Percentiles rank a stretch among this genome's conserved stretches.
Evolutionary conservation across 1,140 invertebrate species (phyloP).

Genomic region (Platyscapa corneri): DNA sequence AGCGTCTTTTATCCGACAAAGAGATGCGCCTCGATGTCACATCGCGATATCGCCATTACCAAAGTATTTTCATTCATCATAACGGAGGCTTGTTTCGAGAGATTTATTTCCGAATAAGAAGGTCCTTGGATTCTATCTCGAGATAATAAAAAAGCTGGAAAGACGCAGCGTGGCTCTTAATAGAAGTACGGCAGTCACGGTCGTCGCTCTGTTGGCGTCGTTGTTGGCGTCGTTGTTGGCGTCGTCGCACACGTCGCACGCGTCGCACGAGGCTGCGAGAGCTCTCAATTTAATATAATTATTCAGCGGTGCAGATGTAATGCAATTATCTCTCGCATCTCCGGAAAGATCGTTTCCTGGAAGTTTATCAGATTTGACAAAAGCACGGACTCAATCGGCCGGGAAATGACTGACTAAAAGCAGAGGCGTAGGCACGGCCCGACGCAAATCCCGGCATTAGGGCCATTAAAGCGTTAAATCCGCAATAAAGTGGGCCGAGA

Average conservation of each 20-base stretch:
- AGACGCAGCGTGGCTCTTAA: background rate
- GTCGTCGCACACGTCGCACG: background rate
- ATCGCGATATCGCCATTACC: background rate
- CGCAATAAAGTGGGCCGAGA: constrained; percentile 13
- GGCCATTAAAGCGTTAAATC: constrained; percentile 44
- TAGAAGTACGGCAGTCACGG: background rate
- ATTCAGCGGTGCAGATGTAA: background rate
- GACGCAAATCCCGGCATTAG: constrained; percentile 21
- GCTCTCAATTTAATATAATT: background rate
- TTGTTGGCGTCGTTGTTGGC: no score
- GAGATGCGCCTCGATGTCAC: background rate
- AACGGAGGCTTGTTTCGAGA: background rate
- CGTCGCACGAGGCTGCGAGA: background rate
- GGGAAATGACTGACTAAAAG: background rate
- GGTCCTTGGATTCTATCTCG: background rate
- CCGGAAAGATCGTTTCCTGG: background rate
- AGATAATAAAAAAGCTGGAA: background rate
- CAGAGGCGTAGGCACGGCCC: background rate
- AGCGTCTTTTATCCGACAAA: background rate
- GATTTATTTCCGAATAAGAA: background rate
- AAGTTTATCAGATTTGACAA: background rate
- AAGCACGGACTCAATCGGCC: constrained; percentile 35
- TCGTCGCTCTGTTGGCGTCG: no score
- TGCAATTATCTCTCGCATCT: background rate
- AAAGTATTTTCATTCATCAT: background rate